Evolutionary conservation across 2,888 invertebrate genomes (phyloP).

Genomic region (Mamestra brassicae): DNA sequence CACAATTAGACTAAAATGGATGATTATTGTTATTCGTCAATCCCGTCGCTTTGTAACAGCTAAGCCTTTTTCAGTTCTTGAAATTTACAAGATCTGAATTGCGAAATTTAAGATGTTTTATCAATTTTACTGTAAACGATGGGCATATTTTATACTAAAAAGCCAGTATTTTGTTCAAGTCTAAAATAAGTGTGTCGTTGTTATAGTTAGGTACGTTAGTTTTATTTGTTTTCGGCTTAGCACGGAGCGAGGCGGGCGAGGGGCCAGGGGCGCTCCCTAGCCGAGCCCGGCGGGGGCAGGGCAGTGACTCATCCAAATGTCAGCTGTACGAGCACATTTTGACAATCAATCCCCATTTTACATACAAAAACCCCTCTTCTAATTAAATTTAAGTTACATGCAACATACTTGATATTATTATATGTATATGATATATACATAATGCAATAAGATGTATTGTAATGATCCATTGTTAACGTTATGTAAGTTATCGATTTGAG

Average conservation of each 20-base stretch:
- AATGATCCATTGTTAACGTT: conserved; percentile 17
- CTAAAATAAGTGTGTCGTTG: conserved; percentile 30
- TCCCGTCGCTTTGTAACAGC: background rate
- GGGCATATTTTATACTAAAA: background rate
- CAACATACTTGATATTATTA: background rate
- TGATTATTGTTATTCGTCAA: conserved; percentile 7
- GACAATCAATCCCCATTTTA: conserved; percentile 64
- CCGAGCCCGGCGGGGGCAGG: conserved; percentile 54
- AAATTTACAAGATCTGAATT: background rate
- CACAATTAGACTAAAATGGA: conserved; percentile 42
- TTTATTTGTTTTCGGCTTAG: conserved; percentile 55
- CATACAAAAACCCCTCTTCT: conserved; percentile 19
- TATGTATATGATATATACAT: background rate
- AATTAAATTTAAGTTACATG: conserved; percentile 15
- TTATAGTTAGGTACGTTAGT: conserved; percentile 38
- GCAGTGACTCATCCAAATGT: conserved; percentile 76
- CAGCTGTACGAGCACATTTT: conserved; percentile 66
- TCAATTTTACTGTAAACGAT: background rate
- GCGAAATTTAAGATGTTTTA: background rate
- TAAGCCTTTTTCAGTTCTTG: background rate
- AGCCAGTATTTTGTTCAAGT: background rate
- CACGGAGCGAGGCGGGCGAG: conserved; percentile 41
- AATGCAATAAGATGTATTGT: conserved; percentile 2
- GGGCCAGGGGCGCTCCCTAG: conserved; percentile 67
- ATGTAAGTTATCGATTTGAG: conserved; percentile 30